These are phyloP conservation scores for Nasonia giraulti DNA, from an alignment of 1,140 invertebrate genomes.

Conservation along the genomic window DNA sequence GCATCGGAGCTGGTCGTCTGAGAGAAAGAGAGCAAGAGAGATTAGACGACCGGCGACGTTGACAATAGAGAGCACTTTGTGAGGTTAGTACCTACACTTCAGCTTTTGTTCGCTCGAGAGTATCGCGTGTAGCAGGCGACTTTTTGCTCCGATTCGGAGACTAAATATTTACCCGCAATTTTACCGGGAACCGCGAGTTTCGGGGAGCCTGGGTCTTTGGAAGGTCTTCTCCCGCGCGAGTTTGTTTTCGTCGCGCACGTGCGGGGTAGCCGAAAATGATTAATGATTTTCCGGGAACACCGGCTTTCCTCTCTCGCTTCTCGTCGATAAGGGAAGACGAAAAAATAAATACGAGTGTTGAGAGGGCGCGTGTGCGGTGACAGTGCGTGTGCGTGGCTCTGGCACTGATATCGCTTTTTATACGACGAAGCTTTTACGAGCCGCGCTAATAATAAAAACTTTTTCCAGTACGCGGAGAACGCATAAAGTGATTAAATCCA, in stretches of 20 bases:
- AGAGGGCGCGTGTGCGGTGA: background rate
- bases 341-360: background rate
- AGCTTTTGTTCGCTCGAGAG: background rate
- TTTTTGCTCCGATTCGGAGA: background rate
- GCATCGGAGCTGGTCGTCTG: background rate
- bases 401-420: background rate
- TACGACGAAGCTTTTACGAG: background rate
- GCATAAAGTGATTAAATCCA: background rate
- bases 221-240: background rate
- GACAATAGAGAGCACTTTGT: slow-evolving; percentile 16
- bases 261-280: background rate
- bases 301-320: background rate
- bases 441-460: background rate
- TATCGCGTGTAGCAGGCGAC: background rate
- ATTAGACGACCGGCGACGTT: background rate
- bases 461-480: background rate
- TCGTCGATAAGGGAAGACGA: background rate
- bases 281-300: background rate
- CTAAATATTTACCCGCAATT: background rate
- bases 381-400: background rate
- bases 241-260: background rate
- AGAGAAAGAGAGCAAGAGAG: background rate
- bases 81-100: slow-evolving; percentile 11
- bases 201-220: background rate
- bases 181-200: background rate